These are phyloP conservation scores for Casuarius casuarius DNA, from an alignment of 2,113 vertebrate species.

Conservation along the genomic window DNA sequence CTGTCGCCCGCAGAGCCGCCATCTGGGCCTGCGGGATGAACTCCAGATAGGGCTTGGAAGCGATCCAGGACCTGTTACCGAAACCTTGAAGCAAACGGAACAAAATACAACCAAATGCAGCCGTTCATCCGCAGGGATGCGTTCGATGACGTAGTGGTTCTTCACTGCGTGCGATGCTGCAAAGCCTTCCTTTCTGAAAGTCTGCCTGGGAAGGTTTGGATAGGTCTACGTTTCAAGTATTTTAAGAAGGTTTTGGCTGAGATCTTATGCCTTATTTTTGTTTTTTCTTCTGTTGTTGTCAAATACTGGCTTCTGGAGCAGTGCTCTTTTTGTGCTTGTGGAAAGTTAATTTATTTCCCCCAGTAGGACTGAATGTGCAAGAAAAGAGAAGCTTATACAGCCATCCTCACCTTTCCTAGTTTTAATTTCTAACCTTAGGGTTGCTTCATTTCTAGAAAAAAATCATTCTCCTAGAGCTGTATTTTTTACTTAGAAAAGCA, in stretches of 20 bases:
- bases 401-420: not conserved
- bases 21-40: not conserved
- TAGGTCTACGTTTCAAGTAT: not conserved
- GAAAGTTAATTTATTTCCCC: slow-evolving; percentile 23
- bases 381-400: not conserved
- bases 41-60: not conserved
- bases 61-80: not conserved
- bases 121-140: not conserved
- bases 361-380: not conserved
- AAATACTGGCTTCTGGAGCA: not conserved
- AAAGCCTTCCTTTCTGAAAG: not conserved
- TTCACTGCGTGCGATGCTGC: rapidly evolving
- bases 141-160: rapidly evolving
- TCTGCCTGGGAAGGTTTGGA: not conserved
- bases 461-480: not conserved
- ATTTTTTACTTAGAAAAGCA: not conserved
- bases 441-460: not conserved
- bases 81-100: not conserved
- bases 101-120: not conserved
- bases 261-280: not conserved
- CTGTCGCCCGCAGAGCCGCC: not conserved
- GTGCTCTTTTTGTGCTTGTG: not conserved
- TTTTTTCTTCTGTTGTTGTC: not conserved
- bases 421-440: not conserved
- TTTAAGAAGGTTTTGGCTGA: not conserved